phyloP scores from a whole-genome alignment of 2,797 vertebrate genomes.

The Masticophis lateralis region DNA sequence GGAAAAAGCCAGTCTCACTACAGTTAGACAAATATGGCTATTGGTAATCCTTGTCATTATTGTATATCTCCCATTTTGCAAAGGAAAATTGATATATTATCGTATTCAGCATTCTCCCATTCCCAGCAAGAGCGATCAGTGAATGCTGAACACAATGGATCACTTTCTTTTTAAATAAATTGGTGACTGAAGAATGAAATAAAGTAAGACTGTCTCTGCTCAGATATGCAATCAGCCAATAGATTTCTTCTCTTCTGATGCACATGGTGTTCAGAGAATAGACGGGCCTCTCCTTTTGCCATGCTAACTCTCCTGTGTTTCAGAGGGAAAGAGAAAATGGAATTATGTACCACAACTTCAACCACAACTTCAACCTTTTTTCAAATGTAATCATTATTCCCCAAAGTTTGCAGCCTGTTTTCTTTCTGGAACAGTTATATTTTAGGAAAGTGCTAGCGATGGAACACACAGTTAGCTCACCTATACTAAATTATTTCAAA shows the following conservation, averaged over 20 bases:
- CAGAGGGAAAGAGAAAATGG: neutral
- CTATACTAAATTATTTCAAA: slow-evolving; percentile 7
- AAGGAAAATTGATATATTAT: neutral
- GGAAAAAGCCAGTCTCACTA: neutral
- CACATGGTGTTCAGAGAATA: neutral
- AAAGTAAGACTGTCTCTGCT: neutral
- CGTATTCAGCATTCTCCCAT: neutral
- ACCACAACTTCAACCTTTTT: neutral
- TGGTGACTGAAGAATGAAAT: neutral
- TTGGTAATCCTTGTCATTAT: neutral
- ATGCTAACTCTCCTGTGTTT: neutral
- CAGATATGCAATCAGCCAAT: neutral
- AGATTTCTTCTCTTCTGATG: neutral
- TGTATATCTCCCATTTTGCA: neutral
- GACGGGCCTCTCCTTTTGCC: neutral
- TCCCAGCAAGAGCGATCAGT: neutral
- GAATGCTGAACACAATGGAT: neutral
- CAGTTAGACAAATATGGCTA: neutral
- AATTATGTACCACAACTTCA: neutral
- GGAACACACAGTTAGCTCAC: neutral
- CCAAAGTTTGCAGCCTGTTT: neutral
- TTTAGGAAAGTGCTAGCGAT: slow-evolving; percentile 26
- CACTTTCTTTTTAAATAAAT: neutral
- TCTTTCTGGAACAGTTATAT: neutral
- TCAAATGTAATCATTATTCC: neutral